Evolutionary conservation across 2,888 invertebrate genomes (phyloP), one percentile per base, ranked within the genome.

Genomic region (Drosophila infuscata): DNA sequence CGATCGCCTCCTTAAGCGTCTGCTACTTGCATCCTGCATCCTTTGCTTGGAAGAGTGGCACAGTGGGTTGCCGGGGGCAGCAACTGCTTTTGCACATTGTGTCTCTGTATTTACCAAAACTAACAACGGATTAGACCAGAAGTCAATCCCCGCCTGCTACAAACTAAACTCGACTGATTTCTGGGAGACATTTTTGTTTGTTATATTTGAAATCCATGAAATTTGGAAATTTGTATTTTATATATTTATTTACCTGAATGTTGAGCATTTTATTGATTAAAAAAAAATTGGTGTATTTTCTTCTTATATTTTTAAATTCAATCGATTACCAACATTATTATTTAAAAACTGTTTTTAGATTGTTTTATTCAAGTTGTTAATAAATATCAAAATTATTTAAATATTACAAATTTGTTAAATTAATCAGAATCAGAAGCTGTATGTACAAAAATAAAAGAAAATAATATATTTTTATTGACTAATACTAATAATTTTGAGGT

Each of bases 81-180:
- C 56, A 62, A 67, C 66, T 66, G 66, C 54, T 61, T 77, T 72
- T 59, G 65, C 70, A 76, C 51, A 66, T 79, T 74, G 70, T 51
- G 51, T 33, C 43, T 59, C 8, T 29, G 71, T 83, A 88, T 86
- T 90, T 86, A 90, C 90, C 71, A 70, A 86, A 86, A 76, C 73
- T 88, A 64, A 67, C 66, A 58, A 66, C 52, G 89, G 85, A 86
- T 86, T 90, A 87, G 49, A 30, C 49, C 7, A 69, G 59, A 90
- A 87, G 90, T 90, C 88, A 86, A 88, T 71, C 68, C 25, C 46
- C 72, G 83, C 67, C 70, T 56, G 70, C n/a, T 48, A 12, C 9
- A 25, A 46, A 20, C 20, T 20, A 20, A 51, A 33, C 30, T 30
- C 7, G 4, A 25, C 2, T 15, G 32, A 11, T 33, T 35, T 20